Evolutionary conservation across 2,888 invertebrate species (phyloP).

Genomic region (Microctonus hyperodae): DNA sequence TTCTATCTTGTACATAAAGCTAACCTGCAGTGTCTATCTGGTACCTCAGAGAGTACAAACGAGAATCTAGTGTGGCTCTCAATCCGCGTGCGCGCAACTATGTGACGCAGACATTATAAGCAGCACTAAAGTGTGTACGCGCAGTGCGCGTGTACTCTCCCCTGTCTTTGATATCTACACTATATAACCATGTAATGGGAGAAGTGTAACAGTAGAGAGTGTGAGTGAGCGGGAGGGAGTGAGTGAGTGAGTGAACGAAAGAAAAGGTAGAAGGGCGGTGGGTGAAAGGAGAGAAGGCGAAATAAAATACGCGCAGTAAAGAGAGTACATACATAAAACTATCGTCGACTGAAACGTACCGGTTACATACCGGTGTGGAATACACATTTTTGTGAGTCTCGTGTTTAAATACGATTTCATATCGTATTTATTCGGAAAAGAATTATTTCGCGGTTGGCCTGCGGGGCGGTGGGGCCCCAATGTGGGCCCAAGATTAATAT

Average conservation of each 20-base stretch:
- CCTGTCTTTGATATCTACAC: not conserved
- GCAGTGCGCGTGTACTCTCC: slow-evolving; percentile 36
- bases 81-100: slow-evolving; percentile 47
- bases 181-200: slow-evolving; percentile 7
- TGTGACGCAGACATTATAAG: slow-evolving; percentile 48
- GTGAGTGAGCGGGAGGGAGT: slow-evolving; percentile 22
- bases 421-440: not conserved
- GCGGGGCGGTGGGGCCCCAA: not conserved
- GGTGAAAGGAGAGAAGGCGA: slow-evolving; percentile 13
- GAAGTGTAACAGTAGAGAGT: slow-evolving; percentile 8
- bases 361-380: slow-evolving; percentile 21
- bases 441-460: not conserved
- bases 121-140: slow-evolving; percentile 41
- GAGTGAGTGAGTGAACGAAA: slow-evolving; percentile 13
- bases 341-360: no score
- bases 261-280: no score
- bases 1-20: slow-evolving; percentile 23
- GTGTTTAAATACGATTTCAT: no score
- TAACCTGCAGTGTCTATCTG: no score
- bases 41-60: no score
- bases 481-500: not conserved
- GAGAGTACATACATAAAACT: no score
- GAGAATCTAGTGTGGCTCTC: no score
- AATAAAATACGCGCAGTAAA: not conserved
- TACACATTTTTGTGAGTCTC: not conserved